These are phyloP conservation scores for Drosophila jambulina DNA, from an alignment of 1,140 invertebrate species.

Conservation along the genomic window DNA sequence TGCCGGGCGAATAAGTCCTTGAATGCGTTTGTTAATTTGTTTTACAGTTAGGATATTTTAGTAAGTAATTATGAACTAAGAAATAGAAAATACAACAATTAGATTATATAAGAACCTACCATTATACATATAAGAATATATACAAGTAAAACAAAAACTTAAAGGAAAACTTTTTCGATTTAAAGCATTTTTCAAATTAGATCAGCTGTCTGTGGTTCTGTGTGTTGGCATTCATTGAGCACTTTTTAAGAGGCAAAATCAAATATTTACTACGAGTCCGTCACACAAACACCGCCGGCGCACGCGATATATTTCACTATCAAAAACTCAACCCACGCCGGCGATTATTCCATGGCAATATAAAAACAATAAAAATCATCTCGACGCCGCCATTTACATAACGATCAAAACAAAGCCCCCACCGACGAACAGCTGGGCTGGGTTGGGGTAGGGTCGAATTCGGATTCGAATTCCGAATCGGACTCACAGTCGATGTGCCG, in stretches of 20 bases:
- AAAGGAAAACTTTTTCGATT: not conserved
- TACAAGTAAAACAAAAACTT: no score
- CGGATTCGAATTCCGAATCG: conserved; percentile 29
- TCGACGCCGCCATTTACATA: conserved; percentile 70
- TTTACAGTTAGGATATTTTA: no score
- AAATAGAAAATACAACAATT: no score
- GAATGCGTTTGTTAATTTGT: no score
- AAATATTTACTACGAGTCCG: conserved; percentile 50
- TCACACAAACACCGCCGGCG: conserved; percentile 16
- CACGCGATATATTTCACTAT: conserved; percentile 27
- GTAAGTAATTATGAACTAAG: no score
- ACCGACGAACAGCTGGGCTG: conserved; percentile 28
- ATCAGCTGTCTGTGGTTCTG: conserved; percentile 40
- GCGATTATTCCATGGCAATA: conserved; percentile 62
- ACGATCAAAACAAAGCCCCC: conserved; percentile 74
- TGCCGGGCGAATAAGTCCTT: not conserved
- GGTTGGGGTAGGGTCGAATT: conserved; percentile 54
- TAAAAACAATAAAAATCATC: conserved; percentile 78
- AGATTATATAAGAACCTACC: no score
- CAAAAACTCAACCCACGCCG: conserved; percentile 36
- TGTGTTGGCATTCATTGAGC: conserved; percentile 22
- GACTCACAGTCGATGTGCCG: conserved; percentile 58
- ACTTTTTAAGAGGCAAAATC: conserved; percentile 30
- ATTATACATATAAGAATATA: no score
- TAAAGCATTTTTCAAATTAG: conserved; percentile 18